These are phyloP conservation scores for Galeruca laticollis DNA, from an alignment of 2,888 invertebrate genomes.

Conservation along the genomic window DNA sequence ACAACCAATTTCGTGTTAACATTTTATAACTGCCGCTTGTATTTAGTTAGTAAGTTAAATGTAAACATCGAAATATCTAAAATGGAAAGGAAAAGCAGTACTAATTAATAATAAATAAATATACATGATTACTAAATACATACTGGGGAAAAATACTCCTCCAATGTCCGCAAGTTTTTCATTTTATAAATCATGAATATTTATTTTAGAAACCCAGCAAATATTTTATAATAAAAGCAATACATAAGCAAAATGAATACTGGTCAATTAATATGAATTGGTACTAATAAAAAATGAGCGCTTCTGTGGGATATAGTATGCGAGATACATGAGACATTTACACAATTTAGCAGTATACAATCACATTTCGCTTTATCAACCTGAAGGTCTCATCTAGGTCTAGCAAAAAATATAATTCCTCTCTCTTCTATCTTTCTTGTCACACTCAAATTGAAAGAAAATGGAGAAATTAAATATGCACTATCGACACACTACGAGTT, in stretches of 20 bases:
- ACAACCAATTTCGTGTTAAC: too few species aligned
- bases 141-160: background rate
- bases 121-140: background rate
- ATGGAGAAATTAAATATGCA: too few species aligned
- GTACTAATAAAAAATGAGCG: background rate
- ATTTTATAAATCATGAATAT: conserved; percentile 3
- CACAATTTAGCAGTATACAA: background rate
- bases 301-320: background rate
- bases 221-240: background rate
- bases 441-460: too few species aligned
- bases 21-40: too few species aligned
- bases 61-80: background rate
- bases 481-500: too few species aligned
- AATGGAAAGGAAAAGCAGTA: conserved; percentile 10
- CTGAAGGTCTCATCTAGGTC: too few species aligned
- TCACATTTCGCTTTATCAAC: background rate
- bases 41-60: too few species aligned
- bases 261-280: background rate
- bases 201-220: conserved; percentile 1
- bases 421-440: too few species aligned
- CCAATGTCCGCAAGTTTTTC: background rate
- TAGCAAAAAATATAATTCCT: too few species aligned
- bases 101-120: conserved; percentile 12
- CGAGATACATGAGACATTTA: background rate
- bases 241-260: background rate